Conservation (phyloP, 2,113 vertebrate genomes). For the Tetrax tetrax region DNA sequence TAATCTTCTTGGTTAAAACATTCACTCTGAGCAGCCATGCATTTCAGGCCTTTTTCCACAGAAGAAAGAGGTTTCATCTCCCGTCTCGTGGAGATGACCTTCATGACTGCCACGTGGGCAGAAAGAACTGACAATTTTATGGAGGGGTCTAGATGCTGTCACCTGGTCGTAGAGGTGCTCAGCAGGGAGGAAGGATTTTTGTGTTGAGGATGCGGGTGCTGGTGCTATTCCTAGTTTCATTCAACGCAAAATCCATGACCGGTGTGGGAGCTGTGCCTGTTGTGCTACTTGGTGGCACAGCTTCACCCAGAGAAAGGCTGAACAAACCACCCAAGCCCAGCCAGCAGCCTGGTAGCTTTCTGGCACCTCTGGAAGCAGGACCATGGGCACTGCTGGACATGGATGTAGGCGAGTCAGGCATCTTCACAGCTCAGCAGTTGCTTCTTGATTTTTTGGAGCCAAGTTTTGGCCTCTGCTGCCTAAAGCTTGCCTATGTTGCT, state of each 20-base stretch:
- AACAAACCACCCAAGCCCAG: background rate
- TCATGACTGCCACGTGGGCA: background rate
- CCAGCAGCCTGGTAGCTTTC: background rate
- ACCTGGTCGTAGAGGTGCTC: background rate
- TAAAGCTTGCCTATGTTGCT: background rate
- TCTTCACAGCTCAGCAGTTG: background rate
- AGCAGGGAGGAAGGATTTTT: background rate
- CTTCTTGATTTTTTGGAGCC: background rate
- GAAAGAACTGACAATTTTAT: background rate
- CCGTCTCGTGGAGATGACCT: background rate
- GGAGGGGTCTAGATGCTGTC: background rate
- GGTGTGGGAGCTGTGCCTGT: rapidly evolving
- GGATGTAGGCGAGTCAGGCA: background rate
- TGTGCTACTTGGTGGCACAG: background rate
- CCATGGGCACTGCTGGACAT: background rate
- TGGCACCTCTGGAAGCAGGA: background rate
- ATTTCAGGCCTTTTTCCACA: background rate
- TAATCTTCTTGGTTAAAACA: background rate
- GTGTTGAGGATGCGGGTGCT: background rate
- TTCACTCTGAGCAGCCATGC: background rate
- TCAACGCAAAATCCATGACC: background rate
- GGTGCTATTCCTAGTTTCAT: background rate
- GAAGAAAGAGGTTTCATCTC: background rate
- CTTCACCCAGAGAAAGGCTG: background rate
- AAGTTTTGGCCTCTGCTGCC: background rate